phyloP scores from a whole-genome alignment of 2,113 vertebrate genomes.

The Dipodomys spectabilis region DNA sequence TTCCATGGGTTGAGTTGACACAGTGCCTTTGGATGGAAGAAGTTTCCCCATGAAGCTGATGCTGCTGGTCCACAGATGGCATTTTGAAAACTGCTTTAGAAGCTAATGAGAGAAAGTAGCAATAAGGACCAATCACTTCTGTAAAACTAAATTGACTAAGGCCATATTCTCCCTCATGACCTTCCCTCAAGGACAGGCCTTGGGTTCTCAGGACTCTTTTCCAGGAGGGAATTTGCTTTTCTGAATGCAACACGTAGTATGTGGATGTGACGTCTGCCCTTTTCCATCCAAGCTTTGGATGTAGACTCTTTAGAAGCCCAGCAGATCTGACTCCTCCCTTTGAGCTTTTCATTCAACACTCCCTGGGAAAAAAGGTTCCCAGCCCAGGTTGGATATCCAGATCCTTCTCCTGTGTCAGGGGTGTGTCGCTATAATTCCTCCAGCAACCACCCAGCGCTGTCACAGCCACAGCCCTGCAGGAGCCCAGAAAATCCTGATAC shows the following conservation, averaged over 20 bases:
- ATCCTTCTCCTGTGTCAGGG: background rate
- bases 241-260: background rate
- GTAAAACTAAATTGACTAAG: background rate
- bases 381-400: background rate
- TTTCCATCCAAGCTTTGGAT: background rate
- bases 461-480: background rate
- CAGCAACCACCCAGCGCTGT: background rate
- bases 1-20: no score
- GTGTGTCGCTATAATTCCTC: background rate
- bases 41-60: background rate
- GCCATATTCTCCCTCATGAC: background rate
- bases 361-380: background rate
- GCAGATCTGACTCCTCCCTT: background rate
- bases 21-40: background rate
- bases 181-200: background rate
- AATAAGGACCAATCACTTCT: background rate
- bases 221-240: accelerated
- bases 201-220: background rate
- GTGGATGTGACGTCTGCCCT: background rate
- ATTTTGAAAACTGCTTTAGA: background rate
- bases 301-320: background rate
- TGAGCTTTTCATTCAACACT: background rate
- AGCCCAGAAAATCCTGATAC: slow-evolving; percentile 52
- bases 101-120: background rate
- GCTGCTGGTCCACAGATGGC: no score